phyloP scores from a whole-genome alignment of 2,888 invertebrate genomes.

The Phragmatobia fuliginosa region DNA sequence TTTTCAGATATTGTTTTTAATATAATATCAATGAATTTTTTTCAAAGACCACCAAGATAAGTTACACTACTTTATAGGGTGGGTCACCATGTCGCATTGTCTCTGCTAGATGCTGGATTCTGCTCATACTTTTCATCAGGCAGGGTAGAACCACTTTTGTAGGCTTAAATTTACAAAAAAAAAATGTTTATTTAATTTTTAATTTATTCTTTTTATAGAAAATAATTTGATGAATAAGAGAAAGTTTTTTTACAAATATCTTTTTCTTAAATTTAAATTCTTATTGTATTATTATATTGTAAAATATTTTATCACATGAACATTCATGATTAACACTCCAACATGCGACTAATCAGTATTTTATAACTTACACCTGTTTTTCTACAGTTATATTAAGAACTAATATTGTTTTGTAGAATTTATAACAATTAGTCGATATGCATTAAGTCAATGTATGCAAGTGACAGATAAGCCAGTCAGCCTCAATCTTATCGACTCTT shows the following conservation, averaged over 20 bases:
- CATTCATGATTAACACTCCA: neutral
- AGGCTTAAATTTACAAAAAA: no score
- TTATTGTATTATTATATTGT: neutral
- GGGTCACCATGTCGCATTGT: no score
- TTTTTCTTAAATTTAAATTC: neutral
- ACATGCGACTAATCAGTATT: slow-evolving; percentile 1
- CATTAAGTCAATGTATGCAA: neutral
- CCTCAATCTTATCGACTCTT: neutral
- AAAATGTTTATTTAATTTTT: neutral
- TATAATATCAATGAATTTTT: neutral
- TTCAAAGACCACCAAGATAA: neutral
- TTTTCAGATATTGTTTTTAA: no score
- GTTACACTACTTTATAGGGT: no score
- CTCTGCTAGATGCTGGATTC: no score
- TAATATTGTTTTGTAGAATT: neutral
- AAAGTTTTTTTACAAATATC: no score
- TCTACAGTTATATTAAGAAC: neutral
- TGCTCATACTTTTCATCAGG: no score
- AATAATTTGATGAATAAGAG: no score
- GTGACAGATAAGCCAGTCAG: neutral
- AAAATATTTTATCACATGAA: neutral
- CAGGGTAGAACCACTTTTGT: no score
- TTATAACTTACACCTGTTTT: neutral
- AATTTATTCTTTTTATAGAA: no score
- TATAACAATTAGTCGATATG: neutral